Evolutionary conservation across 2,888 invertebrate genomes (phyloP), one percentile per base, ranked within the genome.

Genomic region (Beris chalybata): DNA sequence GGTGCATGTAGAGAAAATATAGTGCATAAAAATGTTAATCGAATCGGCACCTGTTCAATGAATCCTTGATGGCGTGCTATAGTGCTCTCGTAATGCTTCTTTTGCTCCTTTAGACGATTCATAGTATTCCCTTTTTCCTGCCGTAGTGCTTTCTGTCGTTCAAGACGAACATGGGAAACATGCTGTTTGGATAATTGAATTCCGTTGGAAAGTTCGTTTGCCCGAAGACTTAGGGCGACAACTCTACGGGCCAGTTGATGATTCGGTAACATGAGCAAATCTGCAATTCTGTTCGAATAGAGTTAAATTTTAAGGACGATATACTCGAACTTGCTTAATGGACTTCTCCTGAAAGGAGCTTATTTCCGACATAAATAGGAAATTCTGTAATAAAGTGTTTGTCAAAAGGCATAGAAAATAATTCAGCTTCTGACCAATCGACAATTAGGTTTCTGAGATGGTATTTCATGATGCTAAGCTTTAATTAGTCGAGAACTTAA

Each of bases 61-160:
- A 93, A 92, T 69, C 85, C 89, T 76, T 93, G 93, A 76, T 93
- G 93, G 12, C 93, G 83, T 71, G 88, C 86, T 29, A 93, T 86
- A 1, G 89, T 85, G 3, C 78, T 84, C 73, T 92, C 92, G 73
- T 89, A 91, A 72, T 92, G 91, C 30, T 86, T 84, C 75, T 88
- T 88, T 72, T 88, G 86, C 38, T 84, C 81, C 22, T 83, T 82
- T 64, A 87, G 72, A 68, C 79, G 78, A 64, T 82, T 83, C 4
- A 82, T 77, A 22, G 78, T 76, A 66, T 82, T 81, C 4, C 77
- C 73, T 67, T 82, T 78, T 75, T 82, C 79, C 64, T 79, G 67
- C 48, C 82, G 68, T 66, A 78, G 67, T 71, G 77, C 66, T 76
- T 80, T 78, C 75, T 83, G 73, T 67, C 79, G 75, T 72, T 83